Evolutionary conservation across 2,888 invertebrate genomes (phyloP), one percentile per base, ranked within the genome.

Genomic region (Platerodrilus igneus): DNA sequence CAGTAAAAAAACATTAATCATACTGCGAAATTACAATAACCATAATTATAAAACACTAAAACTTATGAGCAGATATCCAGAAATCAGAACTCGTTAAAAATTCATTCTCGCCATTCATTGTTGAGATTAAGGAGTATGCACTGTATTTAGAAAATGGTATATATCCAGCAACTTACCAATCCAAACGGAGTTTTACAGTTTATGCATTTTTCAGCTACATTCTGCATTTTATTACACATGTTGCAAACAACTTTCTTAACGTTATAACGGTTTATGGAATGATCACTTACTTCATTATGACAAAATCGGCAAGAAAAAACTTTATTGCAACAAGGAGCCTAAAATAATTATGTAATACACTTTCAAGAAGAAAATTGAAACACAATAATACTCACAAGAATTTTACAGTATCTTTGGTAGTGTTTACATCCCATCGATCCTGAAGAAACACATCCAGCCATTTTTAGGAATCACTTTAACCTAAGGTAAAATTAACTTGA

Each of bases 311-410:
- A 89, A 48, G 81, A 78, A 64, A 87, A 88, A 7, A 83, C 76
- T 64, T 86, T 86, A 57, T 81, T 79, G 68, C 88, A 89, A 62
- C 87, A 88, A 38, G 86, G 87, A 14, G 86, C 81, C 87, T 88
- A 69, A n/a, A 72, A 68, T n/a, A n/a, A n/a, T n/a, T 50, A 56
- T n/a, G n/a, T n/a, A n/a, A n/a, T n/a, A 26, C 25, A 41, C 31
- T 21, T 25, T 29, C 33, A 32, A 18, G 26, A 25, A 27, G 29
- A 30, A 36, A 36, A 19, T 18, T 22, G 20, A 18, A 9, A 19
- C 8, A n/a, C 10, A 18, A 3, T 8, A 7, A 8, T 21, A 15
- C 31, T 41, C 41, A 45, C 47, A 20, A 41, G 6, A 8, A 47
- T 25, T 22, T 22, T 45, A 7, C 27, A 39, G 10, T 28, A 15